Conservation (phyloP, 2,113 vertebrate species). For the Numida meleagris region DNA sequence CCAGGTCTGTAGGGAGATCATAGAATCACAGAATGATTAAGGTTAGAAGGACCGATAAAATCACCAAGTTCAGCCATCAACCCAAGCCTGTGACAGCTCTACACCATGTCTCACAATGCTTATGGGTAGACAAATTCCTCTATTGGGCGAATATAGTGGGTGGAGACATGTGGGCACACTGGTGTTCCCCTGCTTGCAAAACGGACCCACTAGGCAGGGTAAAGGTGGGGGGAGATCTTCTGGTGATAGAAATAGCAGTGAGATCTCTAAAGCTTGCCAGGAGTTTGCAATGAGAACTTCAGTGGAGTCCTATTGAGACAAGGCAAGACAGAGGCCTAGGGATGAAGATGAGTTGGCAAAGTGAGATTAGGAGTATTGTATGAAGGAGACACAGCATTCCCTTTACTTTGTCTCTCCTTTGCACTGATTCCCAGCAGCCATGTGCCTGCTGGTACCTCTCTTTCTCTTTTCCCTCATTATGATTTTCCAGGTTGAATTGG, state of each 20-base stretch:
- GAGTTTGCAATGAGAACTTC: background rate
- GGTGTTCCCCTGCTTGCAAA: background rate
- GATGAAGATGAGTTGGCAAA: background rate
- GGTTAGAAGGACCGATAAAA: too few relatives aligned
- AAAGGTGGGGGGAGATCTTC: background rate
- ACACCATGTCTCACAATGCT: too few relatives aligned
- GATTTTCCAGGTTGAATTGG: background rate
- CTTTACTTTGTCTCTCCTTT: background rate
- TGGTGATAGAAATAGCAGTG: background rate
- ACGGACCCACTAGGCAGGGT: background rate
- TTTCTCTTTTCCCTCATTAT: background rate
- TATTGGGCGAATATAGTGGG: accelerated
- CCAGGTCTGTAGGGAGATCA: too few relatives aligned
- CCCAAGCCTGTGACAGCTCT: too few relatives aligned
- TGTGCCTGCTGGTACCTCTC: background rate
- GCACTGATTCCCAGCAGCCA: background rate
- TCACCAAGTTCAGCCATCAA: too few relatives aligned
- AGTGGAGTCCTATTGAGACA: background rate
- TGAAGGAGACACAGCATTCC: background rate
- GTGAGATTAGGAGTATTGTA: background rate
- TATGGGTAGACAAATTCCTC: background rate
- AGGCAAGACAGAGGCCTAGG: background rate
- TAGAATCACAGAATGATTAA: too few relatives aligned
- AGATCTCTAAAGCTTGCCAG: background rate
- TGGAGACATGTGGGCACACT: background rate